Evolutionary conservation across 1,140 invertebrate genomes (phyloP).

Genomic region (Hermetia illucens): DNA sequence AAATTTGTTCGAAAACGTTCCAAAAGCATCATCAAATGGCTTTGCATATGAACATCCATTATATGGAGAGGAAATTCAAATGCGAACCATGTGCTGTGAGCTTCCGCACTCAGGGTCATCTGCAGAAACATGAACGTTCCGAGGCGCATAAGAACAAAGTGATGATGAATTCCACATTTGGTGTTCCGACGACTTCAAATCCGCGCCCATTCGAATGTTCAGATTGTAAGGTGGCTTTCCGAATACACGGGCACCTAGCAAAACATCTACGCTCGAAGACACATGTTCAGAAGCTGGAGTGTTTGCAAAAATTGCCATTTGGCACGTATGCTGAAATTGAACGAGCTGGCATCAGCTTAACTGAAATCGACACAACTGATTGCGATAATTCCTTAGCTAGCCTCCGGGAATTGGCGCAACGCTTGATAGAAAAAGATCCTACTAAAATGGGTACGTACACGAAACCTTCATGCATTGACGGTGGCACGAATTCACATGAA

Average conservation of each 20-base stretch:
- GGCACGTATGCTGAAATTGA: conserved; percentile 94
- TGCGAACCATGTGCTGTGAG: conserved; percentile 84
- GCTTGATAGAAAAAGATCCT: conserved; percentile 70
- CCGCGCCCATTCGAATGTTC: conserved; percentile 88
- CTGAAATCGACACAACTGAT: conserved; percentile 87
- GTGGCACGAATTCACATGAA: not conserved
- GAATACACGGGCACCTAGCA: conserved; percentile 89
- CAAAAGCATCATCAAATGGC: conserved; percentile 76
- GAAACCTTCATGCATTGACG: conserved; percentile 22
- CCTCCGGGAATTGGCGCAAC: conserved; percentile 60
- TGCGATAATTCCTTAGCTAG: conserved; percentile 85
- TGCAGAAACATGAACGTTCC: conserved; percentile 83
- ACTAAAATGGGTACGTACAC: conserved; percentile 30
- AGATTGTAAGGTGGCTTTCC: conserved; percentile 90
- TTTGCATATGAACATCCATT: conserved; percentile 91
- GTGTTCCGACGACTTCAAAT: conserved; percentile 70
- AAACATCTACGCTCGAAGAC: conserved; percentile 94
- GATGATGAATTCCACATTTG: conserved; percentile 74
- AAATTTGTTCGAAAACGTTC: conserved; percentile 83
- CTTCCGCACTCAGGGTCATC: conserved; percentile 80
- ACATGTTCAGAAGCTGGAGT: conserved; percentile 92
- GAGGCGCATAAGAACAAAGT: conserved; percentile 85
- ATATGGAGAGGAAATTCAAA: conserved; percentile 81
- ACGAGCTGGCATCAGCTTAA: conserved; percentile 73
- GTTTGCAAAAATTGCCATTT: conserved; percentile 81